Percentiles rank a stretch among this genome's conserved stretches.
These are phyloP conservation scores for Scrobipalpa costella DNA, from an alignment of 2,888 invertebrate genomes.

Conservation along the genomic window DNA sequence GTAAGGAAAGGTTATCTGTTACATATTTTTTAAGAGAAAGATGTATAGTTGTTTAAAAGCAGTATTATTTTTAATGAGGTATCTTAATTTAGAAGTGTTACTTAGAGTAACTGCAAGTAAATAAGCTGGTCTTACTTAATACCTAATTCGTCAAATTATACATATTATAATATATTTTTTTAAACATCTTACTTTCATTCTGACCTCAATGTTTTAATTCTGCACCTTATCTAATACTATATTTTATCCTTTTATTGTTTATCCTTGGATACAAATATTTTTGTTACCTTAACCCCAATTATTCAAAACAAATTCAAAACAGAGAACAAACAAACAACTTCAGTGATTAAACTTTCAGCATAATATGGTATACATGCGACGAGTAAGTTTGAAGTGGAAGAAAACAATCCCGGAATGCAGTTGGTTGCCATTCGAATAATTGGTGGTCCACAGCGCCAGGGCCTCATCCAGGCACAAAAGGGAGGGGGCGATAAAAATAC, in stretches of 20 bases:
- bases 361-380: slow-evolving; percentile 24
- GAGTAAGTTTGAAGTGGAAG: slow-evolving; percentile 32
- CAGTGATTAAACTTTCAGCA: slow-evolving; percentile 24
- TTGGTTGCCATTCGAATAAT: slow-evolving; percentile 62
- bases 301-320: background rate
- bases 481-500: background rate
- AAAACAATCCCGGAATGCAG: slow-evolving; percentile 51
- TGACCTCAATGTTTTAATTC: too few relatives aligned
- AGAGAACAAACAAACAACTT: background rate
- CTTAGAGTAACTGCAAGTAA: too few relatives aligned
- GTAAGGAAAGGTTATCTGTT: background rate
- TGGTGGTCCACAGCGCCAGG: slow-evolving; percentile 55
- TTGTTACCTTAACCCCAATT: background rate
- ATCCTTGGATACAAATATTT: background rate
- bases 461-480: background rate
- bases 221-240: too few relatives aligned
- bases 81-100: too few relatives aligned
- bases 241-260: too few relatives aligned
- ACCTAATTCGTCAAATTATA: too few relatives aligned
- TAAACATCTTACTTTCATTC: too few relatives aligned
- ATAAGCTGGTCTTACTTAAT: too few relatives aligned
- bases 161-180: too few relatives aligned
- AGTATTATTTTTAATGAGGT: too few relatives aligned
- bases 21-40: too few relatives aligned
- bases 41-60: too few relatives aligned